Evolutionary conservation across 2,888 invertebrate genomes (phyloP), one percentile per base, ranked within the genome.

Genomic region (Drosophila percnosoma): DNA sequence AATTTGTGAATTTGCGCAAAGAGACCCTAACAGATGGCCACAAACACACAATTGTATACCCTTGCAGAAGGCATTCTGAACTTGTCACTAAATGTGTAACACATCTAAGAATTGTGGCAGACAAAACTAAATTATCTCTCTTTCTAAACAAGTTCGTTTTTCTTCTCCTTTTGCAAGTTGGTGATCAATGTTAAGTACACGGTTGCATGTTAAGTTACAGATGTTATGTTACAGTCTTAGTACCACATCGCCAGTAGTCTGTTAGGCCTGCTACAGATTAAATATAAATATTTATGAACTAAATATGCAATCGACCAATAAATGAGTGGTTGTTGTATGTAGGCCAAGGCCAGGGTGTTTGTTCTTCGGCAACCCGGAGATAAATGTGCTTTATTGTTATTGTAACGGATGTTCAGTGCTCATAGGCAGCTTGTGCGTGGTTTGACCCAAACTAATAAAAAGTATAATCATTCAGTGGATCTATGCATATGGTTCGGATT

Each of bases 401-500:
- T 73, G 71, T 66, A 69, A 74, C 62, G 65, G 68, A 64, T 68
- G 62, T 66, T 27, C 34, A 51, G 51, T 52, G 31, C 59, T 52
- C 49, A 34, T 40, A 36, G 68, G 31, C 68, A 78, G 82, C 68
- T 74, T 74, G 63, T 63, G 59, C 61, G 73, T 72, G 79, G 91
- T 83, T 85, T 88, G 88, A 81, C 80, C 83, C 80, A 86, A 89
- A 88, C 90, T 89, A 89, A 89, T 89, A 89, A 90, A 82, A 64
- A 34, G 38, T 58, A 66, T 67, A 62, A 65, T 70, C 71, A 87
- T 75, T 52, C 62, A 82, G 79, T 83, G 81, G 78, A 85, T 87
- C 54, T 78, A 61, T 57, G 75, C 82, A 83, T 78, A 74, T 81
- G 84, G 75, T 75, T 75, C 74, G 75, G 83, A 76, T 76, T 83